Evolutionary conservation across 2,888 invertebrate species (phyloP), one percentile per base, ranked within the genome.

Genomic region (Enchytraeus crypticus): DNA sequence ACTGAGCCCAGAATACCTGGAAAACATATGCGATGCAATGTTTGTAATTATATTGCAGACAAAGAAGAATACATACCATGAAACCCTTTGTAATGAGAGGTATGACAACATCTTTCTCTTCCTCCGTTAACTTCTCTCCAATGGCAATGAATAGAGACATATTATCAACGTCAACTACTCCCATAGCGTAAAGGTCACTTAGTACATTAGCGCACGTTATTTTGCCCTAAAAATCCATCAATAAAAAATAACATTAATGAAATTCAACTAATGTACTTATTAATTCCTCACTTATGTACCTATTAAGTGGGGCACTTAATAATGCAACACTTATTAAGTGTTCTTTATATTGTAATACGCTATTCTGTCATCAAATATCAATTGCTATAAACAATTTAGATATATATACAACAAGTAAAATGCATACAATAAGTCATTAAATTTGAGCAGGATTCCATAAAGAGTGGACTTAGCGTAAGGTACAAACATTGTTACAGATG

Each of bases 101-200:
- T 68, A 92, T 87, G 11, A 92, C 88, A 53, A 89, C 87, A 74
- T 92, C 90, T 46, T 92, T 84, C 75, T 92, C 91, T 72, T 88
- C 87, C 71, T 90, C 90, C 2, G 88, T 88, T 88, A 93, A 88
- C 80, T 90, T 89, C 33, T 88, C 88, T 69, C 91, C 90, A 29
- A 91, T 87, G 54, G 88, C 90, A 27, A 92, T 82, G 60, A 92
- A 79, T 91, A 93, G 92, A 64, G 92, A 82, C 89, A 92, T 90
- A 77, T 92, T 92, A 80, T 92, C 92, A 80, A 90, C 90, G 77
- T 91, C 90, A 23, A 54, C 54, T 27, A 62, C 62, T 68, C 93
- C 93, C 89, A 92, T 90, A 3, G 92, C 92, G 77, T 92, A 92
- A 70, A 93, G 81, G 78, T 93, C 92, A 81, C 91, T 91, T 62